Base-by-base conservation (phyloP, 2,113 vertebrate species). In the Eurypyga helias region DNA sequence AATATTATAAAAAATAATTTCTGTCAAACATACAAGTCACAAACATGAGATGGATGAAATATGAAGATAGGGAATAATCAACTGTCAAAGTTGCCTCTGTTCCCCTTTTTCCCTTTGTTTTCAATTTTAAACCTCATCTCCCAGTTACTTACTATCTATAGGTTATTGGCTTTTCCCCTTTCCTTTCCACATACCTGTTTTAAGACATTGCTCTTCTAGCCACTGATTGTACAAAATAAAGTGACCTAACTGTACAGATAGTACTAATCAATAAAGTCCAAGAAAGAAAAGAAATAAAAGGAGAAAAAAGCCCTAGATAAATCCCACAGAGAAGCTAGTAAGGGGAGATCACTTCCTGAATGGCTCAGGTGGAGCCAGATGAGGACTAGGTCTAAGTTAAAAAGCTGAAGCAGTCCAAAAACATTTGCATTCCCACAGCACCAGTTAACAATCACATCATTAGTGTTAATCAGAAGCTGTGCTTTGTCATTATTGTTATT, bases 241-340 rank as follows among this genome's bases (percentile, higher is more conserved):
- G 1, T 1, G 7, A 46, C 21, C 11, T 43, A 51, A 28, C 7
- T n/a, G 5, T 60, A 61, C 7, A 94, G 29, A 69, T 2, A 36
- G 3, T 16, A 52, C 2, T 11, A 17, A n/a, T 60, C n/a, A 85
- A 57, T 7, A 64, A 16, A 57, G 0, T 2, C 7, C 24, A 34
- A 41, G 11, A 1, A 52, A 70, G 79, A n/a, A 7, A 72, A 58
- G 2, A 17, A 11, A 51, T 41, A 41, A 72, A 5, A 20, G 8
- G 9, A 3, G 0, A 18, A 83, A 75, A n/a, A 2, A n/a, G n/a
- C 2, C 1, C 4, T n/a, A 3, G 12, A 25, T 31, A 77, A 65
- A 87, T 71, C 20, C 16, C 52, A 18, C 5, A 23, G 7, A 38
- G 19, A 72, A 75, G 46, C 19, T 62, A 11, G 13, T 75, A 46